Evolutionary conservation across 53 echinoderm and acorn worm genomes (phyloP), one percentile per base, ranked within the genome.

Genomic region (Echinometra lucunter): DNA sequence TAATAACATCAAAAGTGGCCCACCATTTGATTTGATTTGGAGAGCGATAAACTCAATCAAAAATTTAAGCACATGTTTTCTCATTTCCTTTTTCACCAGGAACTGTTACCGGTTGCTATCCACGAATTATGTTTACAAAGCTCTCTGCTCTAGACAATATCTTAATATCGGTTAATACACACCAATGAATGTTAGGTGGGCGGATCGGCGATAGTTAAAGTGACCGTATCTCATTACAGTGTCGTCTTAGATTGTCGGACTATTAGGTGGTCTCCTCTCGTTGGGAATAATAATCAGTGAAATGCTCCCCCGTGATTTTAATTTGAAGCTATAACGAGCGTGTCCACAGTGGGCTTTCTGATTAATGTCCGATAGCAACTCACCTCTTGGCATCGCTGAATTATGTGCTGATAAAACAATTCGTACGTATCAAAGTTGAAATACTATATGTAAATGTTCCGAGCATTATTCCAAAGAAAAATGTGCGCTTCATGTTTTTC

Each of bases 211-310:
- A 42, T 78, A 19, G 78, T 35, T 42, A 17, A 42, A 78, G 38
- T 78, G 78, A 78, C 38, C 19, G 23, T 78, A 78, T 78, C 78
- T 42, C 78, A 78, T 78, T 78, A 35, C 78, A 75, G 6, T 18
- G 35, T 5, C 10, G 78, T 78, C 40, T 19, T 78, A 17, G 19
- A 23, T 40, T 78, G 69, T 30, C 34, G 34, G 10, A 9, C 69
- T 32, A 69, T 69, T 69, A 69, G 32, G 32, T 25, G 56, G 16
- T 69, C 69, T 69, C 21, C 69, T 69, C 34, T 10, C 30, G 19
- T 69, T 30, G 69, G 32, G 34, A 69, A n/a, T 69, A 32, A 69
- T 32, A 69, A 34, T 34, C 34, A 69, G 34, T 32, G 34, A 69
- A 32, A 12, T 69, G 69, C 13, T 69, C 69, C 69, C 69, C 15